These are phyloP conservation scores for Linnaemya vulpina DNA, from an alignment of 2,888 invertebrate genomes.

Conservation along the genomic window DNA sequence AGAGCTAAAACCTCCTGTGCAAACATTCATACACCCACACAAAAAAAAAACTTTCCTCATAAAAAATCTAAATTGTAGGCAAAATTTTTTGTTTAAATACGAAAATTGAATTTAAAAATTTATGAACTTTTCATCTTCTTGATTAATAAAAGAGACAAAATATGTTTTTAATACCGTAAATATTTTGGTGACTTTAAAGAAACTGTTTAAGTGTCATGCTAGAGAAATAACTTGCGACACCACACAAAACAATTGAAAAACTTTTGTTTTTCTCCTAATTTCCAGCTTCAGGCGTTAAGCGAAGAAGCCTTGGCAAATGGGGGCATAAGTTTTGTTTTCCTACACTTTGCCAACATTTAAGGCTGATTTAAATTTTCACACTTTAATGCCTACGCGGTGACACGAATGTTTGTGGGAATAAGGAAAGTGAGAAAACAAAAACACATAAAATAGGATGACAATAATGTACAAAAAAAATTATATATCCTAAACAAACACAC, in stretches of 20 bases:
- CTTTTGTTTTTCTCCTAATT: conserved; percentile 22
- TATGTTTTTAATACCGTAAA: neutral
- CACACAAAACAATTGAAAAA: conserved; percentile 12
- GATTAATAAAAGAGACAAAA: conserved; percentile 21
- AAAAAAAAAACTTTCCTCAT: too few relatives aligned
- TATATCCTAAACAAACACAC: neutral
- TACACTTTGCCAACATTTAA: conserved; percentile 6
- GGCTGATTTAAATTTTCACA: conserved; percentile 34
- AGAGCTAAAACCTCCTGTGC: too few relatives aligned
- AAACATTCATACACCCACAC: too few relatives aligned
- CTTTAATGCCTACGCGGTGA: neutral
- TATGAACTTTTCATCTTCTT: neutral
- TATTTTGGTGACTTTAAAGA: neutral
- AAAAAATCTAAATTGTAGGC: too few relatives aligned
- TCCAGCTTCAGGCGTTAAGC: conserved; percentile 38
- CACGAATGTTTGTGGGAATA: too few relatives aligned
- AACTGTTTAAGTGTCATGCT: neutral
- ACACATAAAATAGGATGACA: conserved; percentile 4
- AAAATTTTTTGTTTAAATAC: neutral
- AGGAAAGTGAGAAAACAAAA: neutral
- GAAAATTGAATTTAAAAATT: neutral
- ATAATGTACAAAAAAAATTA: conserved; percentile 5
- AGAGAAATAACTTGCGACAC: neutral
- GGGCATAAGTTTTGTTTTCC: conserved; percentile 35
- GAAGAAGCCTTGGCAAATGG: conserved; percentile 42